Evolutionary conservation across 2,888 invertebrate species (phyloP).

Genomic region (Tortrix viridana): DNA sequence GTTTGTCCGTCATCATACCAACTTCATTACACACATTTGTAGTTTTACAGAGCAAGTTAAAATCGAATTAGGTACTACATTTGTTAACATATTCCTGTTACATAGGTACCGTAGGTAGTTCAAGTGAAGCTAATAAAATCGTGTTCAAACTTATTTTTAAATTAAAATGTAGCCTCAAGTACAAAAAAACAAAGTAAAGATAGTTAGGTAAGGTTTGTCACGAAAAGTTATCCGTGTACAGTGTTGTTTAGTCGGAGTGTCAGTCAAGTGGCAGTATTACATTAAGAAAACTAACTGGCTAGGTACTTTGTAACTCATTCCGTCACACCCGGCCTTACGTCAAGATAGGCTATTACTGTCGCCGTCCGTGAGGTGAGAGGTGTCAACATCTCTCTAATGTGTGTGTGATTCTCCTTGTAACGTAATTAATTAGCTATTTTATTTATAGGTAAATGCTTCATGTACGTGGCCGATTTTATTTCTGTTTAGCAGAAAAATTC

Average conservation of each 20-base stretch:
- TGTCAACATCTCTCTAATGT: constrained; percentile 45
- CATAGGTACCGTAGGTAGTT: no score
- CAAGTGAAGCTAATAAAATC: no score
- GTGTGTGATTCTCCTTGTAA: constrained; percentile 39
- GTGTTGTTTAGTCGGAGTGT: constrained; percentile 5
- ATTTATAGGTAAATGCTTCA: no score
- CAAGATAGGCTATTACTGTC: constrained; percentile 36
- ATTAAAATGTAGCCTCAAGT: not conserved
- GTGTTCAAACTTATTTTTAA: not conserved
- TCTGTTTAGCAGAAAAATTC: no score
- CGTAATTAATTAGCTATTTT: no score
- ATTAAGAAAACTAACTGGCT: constrained; percentile 27
- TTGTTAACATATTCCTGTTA: no score
- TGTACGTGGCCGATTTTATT: no score
- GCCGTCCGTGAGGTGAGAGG: constrained; percentile 44
- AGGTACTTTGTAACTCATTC: constrained; percentile 21
- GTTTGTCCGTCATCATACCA: no score
- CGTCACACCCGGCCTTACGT: constrained; percentile 29
- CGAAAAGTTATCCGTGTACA: not conserved
- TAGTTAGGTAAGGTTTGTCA: not conserved
- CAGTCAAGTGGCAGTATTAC: constrained; percentile 14
- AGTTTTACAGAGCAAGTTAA: no score
- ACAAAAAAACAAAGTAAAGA: constrained; percentile 5
- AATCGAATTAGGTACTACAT: no score
- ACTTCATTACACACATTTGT: no score